Base-by-base conservation (phyloP, 1,140 invertebrate species). In the Caenorhabditis inopinata region DNA sequence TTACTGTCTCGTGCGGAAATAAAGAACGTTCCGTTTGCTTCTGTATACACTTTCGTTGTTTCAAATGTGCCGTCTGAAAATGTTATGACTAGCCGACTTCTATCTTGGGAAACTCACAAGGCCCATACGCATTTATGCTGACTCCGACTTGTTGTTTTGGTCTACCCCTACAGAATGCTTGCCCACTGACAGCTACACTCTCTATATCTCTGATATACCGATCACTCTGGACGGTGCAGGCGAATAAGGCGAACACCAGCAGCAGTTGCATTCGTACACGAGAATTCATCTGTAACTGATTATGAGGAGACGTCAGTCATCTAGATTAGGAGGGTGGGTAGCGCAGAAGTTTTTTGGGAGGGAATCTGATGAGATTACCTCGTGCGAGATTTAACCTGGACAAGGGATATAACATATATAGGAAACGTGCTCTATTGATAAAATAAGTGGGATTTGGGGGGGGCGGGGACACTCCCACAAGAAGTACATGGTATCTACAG, bases 61-160 rank as follows among this genome's bases (percentile, higher is more conserved):
- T 53, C 35, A 51, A 18, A 7, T 38, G 51, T 48, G 25, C 23
- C 23, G 45, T 51, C 75, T 76, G 75, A 0, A 76, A 76, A 47
- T 38, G 5, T 14, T 5, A 42, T n/a, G n/a, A n/a, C n/a, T n/a
- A n/a, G n/a, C 14, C 14, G 5, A 7, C 14, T 7, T 42, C 38
- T 32, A 58, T 16, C 12, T 21, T 14, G 11, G 6, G 38, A 68
- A 68, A 81, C 79, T 81, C 47, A 81, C 82, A 62, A 49, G 42
- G 38, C 35, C 82, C 82, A 16, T 82, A 82, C 74, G 88, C 85
- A 76, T 87, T 88, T 38, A 87, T 58, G 82, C 88, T 87, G 23
- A 87, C 82, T 76, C 87, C 88, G 7, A 85, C 81, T n/a, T 78
- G 74, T 5, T 47, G 76, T 16, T 78, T 62, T 14, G 85, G 85